phyloP scores from a whole-genome alignment of 2,888 invertebrate genomes.

The Mesorhabditis spiculigera region DNA sequence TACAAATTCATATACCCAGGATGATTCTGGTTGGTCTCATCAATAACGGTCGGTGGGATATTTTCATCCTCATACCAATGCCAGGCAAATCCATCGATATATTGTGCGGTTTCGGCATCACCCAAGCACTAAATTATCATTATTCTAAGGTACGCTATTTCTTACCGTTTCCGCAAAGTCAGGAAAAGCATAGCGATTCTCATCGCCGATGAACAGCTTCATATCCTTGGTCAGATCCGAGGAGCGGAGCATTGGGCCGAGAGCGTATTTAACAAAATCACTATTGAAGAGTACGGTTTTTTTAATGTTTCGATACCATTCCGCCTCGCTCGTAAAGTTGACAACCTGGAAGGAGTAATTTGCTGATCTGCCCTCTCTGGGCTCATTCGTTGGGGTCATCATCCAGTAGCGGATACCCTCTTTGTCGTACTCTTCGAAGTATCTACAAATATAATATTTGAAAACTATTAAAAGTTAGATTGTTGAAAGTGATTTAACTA shows the following conservation, averaged over 20 bases:
- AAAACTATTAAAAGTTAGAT: too few species aligned
- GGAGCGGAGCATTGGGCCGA: background rate
- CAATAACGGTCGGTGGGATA: slow-evolving; percentile 66
- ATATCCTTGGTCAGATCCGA: background rate
- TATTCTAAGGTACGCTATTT: background rate
- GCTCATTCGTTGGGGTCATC: slow-evolving; percentile 82
- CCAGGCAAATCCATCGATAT: slow-evolving; percentile 72
- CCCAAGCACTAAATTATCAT: slow-evolving; percentile 21
- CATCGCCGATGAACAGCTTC: background rate
- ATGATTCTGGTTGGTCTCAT: slow-evolving; percentile 66
- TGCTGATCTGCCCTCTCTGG: slow-evolving; percentile 63
- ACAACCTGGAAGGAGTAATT: slow-evolving; percentile 70
- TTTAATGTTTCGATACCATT: background rate
- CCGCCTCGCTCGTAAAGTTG: slow-evolving; percentile 63
- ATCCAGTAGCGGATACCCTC: slow-evolving; percentile 73
- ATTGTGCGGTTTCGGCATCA: slow-evolving; percentile 51
- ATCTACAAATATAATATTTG: slow-evolving; percentile 63
- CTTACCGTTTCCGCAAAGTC: background rate
- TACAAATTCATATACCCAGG: slow-evolving; percentile 73
- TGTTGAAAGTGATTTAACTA: too few species aligned
- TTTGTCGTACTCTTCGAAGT: slow-evolving; percentile 73
- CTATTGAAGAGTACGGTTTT: background rate
- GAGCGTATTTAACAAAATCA: background rate
- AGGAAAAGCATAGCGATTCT: background rate
- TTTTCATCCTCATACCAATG: slow-evolving; percentile 78